Evolutionary conservation across 2,888 invertebrate genomes (phyloP).

Genomic region (Drosophila barbarae): DNA sequence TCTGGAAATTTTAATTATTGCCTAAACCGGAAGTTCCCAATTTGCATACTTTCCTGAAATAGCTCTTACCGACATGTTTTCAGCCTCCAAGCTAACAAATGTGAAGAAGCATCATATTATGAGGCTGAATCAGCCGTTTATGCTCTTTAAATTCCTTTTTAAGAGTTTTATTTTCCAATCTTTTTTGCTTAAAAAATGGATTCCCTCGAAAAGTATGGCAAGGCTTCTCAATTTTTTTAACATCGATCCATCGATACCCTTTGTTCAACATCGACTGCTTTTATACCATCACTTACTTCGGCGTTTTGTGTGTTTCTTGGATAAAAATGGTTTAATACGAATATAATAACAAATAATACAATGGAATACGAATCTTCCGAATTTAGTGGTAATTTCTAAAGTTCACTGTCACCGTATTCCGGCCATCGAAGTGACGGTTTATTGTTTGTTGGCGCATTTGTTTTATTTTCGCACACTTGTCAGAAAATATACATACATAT

Average conservation of each 20-base stretch:
- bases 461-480: slow-evolving; percentile 29
- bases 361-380: slow-evolving; percentile 63
- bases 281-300: slow-evolving; percentile 37
- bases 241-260: not conserved
- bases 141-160: too few species aligned
- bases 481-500: slow-evolving; percentile 28
- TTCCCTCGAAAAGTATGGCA: too few species aligned
- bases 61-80: too few species aligned
- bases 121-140: too few species aligned
- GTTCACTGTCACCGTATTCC: not conserved
- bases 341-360: slow-evolving; percentile 44
- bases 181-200: too few species aligned
- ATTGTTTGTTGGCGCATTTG: slow-evolving; percentile 29
- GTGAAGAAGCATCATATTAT: too few species aligned
- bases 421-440: not conserved
- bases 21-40: too few species aligned
- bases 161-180: too few species aligned
- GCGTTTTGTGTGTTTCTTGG: slow-evolving; percentile 58
- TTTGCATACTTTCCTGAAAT: too few species aligned
- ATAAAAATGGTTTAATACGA: slow-evolving; percentile 52
- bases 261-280: not conserved
- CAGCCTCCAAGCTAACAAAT: too few species aligned
- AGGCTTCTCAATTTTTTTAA: too few species aligned
- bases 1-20: too few species aligned
- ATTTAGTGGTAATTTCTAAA: slow-evolving; percentile 55